These are phyloP conservation scores for Engraulis encrasicolus DNA, from an alignment of 2,113 vertebrate genomes.

Conservation along the genomic window DNA sequence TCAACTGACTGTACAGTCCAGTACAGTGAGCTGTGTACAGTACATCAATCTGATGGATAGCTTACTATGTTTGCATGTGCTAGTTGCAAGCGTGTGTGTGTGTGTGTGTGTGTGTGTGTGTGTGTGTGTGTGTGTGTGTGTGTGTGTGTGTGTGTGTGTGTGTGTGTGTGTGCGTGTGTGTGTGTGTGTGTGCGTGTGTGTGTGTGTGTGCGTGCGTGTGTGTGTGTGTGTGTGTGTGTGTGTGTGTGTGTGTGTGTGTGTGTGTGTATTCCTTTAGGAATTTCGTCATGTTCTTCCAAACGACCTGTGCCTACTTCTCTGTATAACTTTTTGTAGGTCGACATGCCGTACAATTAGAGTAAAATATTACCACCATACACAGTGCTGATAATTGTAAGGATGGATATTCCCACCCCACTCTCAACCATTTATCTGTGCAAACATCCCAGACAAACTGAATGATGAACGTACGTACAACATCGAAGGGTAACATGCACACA, in stretches of 20 bases:
- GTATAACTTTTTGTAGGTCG: not conserved
- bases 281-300: not conserved
- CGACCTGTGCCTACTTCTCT: not conserved
- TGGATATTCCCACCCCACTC: not conserved
- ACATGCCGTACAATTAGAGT: not conserved
- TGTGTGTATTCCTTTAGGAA: not conserved
- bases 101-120: constrained; percentile 21
- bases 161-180: not conserved
- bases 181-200: not conserved
- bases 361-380: not conserved
- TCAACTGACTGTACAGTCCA: too few species aligned
- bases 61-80: not conserved
- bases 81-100: not conserved
- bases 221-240: not conserved
- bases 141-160: constrained; percentile 12
- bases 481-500: not conserved
- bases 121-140: not conserved
- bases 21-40: not conserved
- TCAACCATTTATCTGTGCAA: not conserved
- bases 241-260: constrained; percentile 20
- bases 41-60: not conserved
- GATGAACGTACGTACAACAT: not conserved
- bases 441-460: not conserved
- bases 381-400: not conserved
- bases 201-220: constrained; percentile 18